A percentile compares a stretch with the other conserved stretches of the same genome.
Evolutionary conservation across 2,888 invertebrate species (phyloP).

Genomic region (Synanthedon andrenaeformis): DNA sequence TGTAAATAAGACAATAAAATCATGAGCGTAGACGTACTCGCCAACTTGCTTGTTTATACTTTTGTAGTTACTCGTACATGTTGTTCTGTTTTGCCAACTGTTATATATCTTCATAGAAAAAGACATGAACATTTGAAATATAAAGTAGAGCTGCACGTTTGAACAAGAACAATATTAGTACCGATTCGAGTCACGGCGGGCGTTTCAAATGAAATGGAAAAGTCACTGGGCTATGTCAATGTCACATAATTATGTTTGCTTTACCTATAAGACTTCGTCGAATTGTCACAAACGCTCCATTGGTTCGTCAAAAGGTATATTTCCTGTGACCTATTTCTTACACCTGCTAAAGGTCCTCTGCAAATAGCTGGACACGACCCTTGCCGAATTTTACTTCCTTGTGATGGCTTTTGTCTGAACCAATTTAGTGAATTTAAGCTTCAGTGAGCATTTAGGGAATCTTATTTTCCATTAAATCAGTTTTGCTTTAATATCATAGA

Average conservation of each 20-base stretch:
- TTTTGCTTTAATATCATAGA: conserved; percentile 1
- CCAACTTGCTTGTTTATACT: no score
- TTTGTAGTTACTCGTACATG: no score
- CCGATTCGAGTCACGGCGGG: not conserved
- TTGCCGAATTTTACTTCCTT: not conserved
- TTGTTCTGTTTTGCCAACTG: no score
- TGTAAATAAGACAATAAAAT: no score
- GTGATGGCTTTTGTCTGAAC: not conserved
- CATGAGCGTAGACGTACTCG: no score
- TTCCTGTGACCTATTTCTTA: conserved; percentile 8
- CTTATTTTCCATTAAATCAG: conserved; percentile 4
- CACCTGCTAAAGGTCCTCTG: conserved; percentile 6
- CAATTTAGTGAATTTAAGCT: conserved; percentile 1
- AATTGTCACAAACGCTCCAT: conserved; percentile 12
- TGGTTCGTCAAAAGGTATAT: conserved; percentile 7
- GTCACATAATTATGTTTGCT: conserved; percentile 24
- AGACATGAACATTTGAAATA: no score
- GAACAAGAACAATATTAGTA: not conserved
- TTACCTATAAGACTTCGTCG: conserved; percentile 9
- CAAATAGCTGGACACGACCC: conserved; percentile 8
- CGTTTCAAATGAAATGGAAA: conserved; percentile 3
- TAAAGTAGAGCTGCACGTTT: no score
- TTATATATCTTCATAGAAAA: no score
- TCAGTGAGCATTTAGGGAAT: conserved; percentile 6
- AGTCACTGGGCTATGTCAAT: conserved; percentile 7